Conservation (phyloP, 2,113 vertebrate species). For the Apeltes quadracus region DNA sequence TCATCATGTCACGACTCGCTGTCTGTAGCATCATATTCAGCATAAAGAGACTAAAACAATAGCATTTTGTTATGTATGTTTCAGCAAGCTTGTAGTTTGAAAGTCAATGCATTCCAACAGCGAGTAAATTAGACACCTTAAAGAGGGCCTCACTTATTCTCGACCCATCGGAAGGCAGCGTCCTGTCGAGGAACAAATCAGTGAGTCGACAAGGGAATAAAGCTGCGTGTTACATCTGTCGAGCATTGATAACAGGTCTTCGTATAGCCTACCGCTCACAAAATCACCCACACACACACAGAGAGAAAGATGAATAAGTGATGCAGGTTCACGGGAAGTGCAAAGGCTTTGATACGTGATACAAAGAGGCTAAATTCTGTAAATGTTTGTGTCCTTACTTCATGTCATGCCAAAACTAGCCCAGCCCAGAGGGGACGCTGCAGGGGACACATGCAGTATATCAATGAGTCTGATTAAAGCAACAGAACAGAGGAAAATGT, state of each 20-base stretch:
- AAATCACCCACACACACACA: background rate
- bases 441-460: constrained; percentile 66
- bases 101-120: background rate
- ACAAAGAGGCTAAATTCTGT: constrained; percentile 37
- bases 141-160: background rate
- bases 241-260: constrained; percentile 10
- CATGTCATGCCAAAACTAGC: constrained; percentile 51
- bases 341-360: constrained; percentile 24
- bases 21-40: background rate
- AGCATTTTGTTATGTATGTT: background rate
- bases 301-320: background rate
- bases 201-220: constrained; percentile 46
- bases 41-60: background rate
- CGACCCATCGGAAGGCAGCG: background rate
- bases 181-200: constrained; percentile 29
- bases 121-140: background rate
- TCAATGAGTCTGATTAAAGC: constrained; percentile 74
- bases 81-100: background rate
- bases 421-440: constrained; percentile 57
- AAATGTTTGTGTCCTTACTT: constrained; percentile 54
- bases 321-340: constrained; percentile 25
- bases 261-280: background rate
- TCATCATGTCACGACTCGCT: background rate
- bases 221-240: constrained; percentile 21
- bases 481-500: constrained; percentile 58